Conservation (phyloP, 1,140 invertebrate species). For the Trichomalopsis sarcophagae region DNA sequence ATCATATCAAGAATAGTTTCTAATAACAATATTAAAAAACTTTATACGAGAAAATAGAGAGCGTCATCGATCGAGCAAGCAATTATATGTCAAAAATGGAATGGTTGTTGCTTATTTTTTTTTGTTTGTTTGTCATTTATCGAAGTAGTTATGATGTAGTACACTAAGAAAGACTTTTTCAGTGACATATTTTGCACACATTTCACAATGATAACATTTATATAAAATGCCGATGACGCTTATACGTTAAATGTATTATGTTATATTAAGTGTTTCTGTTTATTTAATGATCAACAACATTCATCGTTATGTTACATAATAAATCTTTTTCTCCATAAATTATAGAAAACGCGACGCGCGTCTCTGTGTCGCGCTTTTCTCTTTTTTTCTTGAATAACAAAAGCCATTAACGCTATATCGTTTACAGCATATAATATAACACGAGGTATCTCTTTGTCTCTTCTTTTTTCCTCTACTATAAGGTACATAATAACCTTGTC, state of each 20-base stretch:
- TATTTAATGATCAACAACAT: constrained; percentile 41
- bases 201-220: constrained; percentile 44
- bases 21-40: constrained; percentile 40
- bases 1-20: constrained; percentile 51
- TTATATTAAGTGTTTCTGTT: constrained; percentile 42
- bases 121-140: not conserved
- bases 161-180: constrained; percentile 7
- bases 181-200: constrained; percentile 9
- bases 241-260: constrained; percentile 47
- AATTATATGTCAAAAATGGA: constrained; percentile 33
- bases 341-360: not conserved
- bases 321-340: constrained; percentile 27
- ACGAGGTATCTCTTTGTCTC: constrained; percentile 40
- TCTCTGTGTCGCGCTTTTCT: not conserved
- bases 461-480: constrained; percentile 25
- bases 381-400: constrained; percentile 5
- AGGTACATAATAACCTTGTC: constrained; percentile 41
- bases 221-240: constrained; percentile 52
- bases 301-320: constrained; percentile 26
- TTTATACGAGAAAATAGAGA: constrained; percentile 34
- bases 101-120: constrained; percentile 24
- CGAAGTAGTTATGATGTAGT: constrained; percentile 27
- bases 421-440: constrained; percentile 47
- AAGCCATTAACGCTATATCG: constrained; percentile 33
- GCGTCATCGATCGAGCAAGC: constrained; percentile 26